Base-by-base conservation (phyloP, 2,113 vertebrate genomes). In the Dermatemys mawii region DNA sequence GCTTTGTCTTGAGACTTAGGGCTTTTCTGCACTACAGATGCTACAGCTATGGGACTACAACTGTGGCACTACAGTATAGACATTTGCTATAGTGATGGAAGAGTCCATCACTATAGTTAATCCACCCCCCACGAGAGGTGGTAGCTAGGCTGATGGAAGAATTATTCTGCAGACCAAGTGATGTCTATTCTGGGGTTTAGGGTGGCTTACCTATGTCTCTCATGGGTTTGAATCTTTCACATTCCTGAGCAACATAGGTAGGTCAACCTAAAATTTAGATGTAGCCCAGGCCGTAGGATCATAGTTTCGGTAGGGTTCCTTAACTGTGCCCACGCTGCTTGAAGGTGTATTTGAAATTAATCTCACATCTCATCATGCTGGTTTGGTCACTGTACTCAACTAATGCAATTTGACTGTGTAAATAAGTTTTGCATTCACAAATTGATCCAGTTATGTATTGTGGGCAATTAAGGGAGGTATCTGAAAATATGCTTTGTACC, bases 341-440 rank as follows among this genome's bases (percentile, higher is more conserved):
- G 49, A 26, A 93, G 24, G 63, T 84, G 80, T 81, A 86, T 93
- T 73, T 93, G 95, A 93, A 96, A 96, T 89, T 92, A 94, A 88
- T 89, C 48, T 35, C 84, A 82, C 48, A 95, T 60, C 80, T 91
- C 70, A 96, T 90, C 82, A 89, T 78, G 55, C 8, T 85, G 78
- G 24, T 84, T 91, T 90, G 81, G 78, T 93, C 87, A 93, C 82
- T 90, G 96, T 55, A 82, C 49, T 93, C 51, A 91, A 16, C 88
- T 93, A 55, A 60, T 41, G 41, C 6, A 55, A 88, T 92, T 93
- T 84, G 53, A 46, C 55, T 54, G 7, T 86, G 17, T 82, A 93
- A 85, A 93, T 86, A 2, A 89, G 87, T 81, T 85, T 79, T 85
- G 35, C 44, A 73, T 90, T 92, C 63, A 80, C 2, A 79, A 51